Percentiles rank a stretch among this genome's conserved stretches.
Conservation (phyloP, 2,888 invertebrate genomes). For the Chelonus formosanus region DNA sequence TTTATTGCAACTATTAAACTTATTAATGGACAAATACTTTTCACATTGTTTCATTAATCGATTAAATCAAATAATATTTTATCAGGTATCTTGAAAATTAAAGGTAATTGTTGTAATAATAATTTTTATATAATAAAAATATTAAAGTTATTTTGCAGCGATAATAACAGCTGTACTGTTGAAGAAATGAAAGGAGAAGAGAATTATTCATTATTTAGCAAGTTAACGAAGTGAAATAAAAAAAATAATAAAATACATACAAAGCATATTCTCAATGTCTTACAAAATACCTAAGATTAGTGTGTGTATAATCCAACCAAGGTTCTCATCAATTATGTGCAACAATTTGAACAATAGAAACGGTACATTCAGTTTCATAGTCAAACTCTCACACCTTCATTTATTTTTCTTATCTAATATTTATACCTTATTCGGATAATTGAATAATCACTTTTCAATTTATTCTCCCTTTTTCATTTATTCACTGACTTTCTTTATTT, state of each 20-base stretch:
- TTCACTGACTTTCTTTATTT: background rate
- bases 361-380: constrained; percentile 18
- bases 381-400: constrained; percentile 12
- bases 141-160: background rate
- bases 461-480: constrained; percentile 10
- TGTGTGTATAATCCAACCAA: background rate
- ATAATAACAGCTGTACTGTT: background rate
- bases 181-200: background rate
- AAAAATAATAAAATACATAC: constrained; percentile 9
- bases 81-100: too few relatives aligned
- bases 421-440: background rate
- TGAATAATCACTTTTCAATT: constrained; percentile 6
- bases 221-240: background rate
- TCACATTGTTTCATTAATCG: too few relatives aligned
- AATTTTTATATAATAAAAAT: background rate
- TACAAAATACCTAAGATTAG: constrained; percentile 30
- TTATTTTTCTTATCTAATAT: background rate
- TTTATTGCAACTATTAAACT: too few relatives aligned
- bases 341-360: constrained; percentile 16
- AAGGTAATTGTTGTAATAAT: too few relatives aligned
- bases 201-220: background rate
- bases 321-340: constrained; percentile 30
- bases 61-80: too few relatives aligned
- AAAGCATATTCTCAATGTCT: constrained; percentile 29
- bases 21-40: too few relatives aligned